Conservation (phyloP, 2,888 invertebrate genomes). For the Biston betularia region DNA sequence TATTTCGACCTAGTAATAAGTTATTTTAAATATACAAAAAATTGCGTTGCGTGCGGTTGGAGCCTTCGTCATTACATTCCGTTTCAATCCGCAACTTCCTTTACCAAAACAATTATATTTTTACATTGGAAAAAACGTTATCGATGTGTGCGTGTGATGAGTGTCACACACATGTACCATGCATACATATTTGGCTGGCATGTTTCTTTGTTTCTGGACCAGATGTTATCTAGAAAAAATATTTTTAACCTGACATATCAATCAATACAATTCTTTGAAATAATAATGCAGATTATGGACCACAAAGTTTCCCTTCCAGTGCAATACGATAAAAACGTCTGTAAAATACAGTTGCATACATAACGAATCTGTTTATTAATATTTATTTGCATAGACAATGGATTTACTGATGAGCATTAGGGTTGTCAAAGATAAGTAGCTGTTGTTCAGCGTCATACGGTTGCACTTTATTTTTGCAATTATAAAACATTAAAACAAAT, state of each 20-base stretch:
- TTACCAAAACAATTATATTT: slow-evolving; percentile 66
- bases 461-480: too few species aligned
- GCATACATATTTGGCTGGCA: slow-evolving; percentile 51
- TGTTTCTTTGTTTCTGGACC: slow-evolving; percentile 60
- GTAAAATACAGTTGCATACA: slow-evolving; percentile 64
- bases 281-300: slow-evolving; percentile 35
- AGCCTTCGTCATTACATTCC: slow-evolving; percentile 61
- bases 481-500: too few species aligned
- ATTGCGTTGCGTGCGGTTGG: slow-evolving; percentile 62
- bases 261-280: slow-evolving; percentile 35
- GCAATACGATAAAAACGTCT: slow-evolving; percentile 57
- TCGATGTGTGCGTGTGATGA: slow-evolving; percentile 68
- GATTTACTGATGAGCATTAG: slow-evolving; percentile 65
- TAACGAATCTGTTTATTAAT: slow-evolving; percentile 66
- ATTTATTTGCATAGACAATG: slow-evolving; percentile 78
- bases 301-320: slow-evolving; percentile 31
- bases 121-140: slow-evolving; percentile 58
- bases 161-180: slow-evolving; percentile 47
- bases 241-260: slow-evolving; percentile 36
- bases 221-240: slow-evolving; percentile 64
- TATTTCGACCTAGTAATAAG: slow-evolving; percentile 52
- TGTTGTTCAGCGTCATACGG: background rate
- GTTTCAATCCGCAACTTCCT: slow-evolving; percentile 78
- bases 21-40: slow-evolving; percentile 53
- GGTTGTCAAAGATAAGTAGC: slow-evolving; percentile 25